phyloP scores from a whole-genome alignment of 2,797 vertebrate genomes.

The Petrocephalus schoutedeni region DNA sequence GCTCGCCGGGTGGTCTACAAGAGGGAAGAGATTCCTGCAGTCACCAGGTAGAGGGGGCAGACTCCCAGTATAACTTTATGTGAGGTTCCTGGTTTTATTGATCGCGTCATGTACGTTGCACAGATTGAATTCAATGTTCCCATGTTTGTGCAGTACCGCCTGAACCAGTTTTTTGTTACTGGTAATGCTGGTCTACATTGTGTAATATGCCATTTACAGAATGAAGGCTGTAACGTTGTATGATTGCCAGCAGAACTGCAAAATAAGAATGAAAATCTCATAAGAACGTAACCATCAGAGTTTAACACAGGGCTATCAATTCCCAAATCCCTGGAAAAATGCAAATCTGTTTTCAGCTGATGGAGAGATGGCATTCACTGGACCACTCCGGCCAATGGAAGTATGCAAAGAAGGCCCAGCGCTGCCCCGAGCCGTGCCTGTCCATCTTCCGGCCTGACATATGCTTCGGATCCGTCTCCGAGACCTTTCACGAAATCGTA shows the following conservation, averaged over 20 bases:
- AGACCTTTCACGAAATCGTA: conserved; percentile 74
- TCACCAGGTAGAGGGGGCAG: conserved; percentile 60
- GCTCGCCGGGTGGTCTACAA: conserved; percentile 30
- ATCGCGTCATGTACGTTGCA: neutral
- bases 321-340: neutral
- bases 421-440: conserved; percentile 82
- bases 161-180: neutral
- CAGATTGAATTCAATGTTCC: neutral
- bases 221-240: neutral
- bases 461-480: conserved; percentile 86
- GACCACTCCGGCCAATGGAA: conserved; percentile 63
- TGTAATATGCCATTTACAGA: neutral
- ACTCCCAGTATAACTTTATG: neutral
- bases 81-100: neutral
- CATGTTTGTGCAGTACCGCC: neutral
- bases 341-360: conserved; percentile 55
- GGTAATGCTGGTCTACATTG: neutral
- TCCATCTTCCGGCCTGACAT: conserved; percentile 75
- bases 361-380: conserved; percentile 72
- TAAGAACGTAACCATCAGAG: neutral
- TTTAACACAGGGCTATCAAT: neutral
- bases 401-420: conserved; percentile 67
- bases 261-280: neutral
- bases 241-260: neutral
- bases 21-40: conserved; percentile 58